Base-by-base conservation (phyloP, 2,113 vertebrate genomes). In the Atlantisia rogersi region DNA sequence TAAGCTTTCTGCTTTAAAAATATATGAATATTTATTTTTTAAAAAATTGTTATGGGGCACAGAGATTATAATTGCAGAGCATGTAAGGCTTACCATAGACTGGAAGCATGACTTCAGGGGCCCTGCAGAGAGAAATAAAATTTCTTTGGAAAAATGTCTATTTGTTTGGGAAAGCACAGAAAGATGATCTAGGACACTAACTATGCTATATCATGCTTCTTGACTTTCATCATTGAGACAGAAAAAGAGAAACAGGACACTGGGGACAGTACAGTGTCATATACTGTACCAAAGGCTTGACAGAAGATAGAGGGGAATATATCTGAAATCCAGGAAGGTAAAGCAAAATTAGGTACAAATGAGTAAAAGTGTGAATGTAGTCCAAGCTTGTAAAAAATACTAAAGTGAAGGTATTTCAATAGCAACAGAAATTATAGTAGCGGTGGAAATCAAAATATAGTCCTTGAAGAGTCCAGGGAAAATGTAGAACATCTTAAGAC, bases 171-270 rank as follows among this genome's bases (percentile, higher is more conserved):
- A 15, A 86, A 86, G 15, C 14, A 42, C 12, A 81, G 9, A 59
- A 8, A 52, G 8, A 24, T 75, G 15, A 60, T 81, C 5, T 80
- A 86, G 21, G 15, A 24, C 4, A 11, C 31, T 46, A 48, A 73
- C 12, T 48, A 17, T 24, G 5, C 6, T 0, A 0, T 56, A 15
- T 35, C 15, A 46, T 11, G 10, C 9, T 65, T 76, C 64, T 74
- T 46, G 37, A 11, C 11, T 83, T 86, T 81, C 39, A 31, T 4
- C 69, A 3, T 12, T 48, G 12, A 59, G 22, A 58, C 12, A 74
- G 17, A 64, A 50, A 85, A 71, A 52, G 10, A 9, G 17, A 76
- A 78, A 31, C 0, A 5, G 11, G 29, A 17, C 7, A 14, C 10
- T 58, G 25, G 5, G 25, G 25, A 82, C 22, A 26, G 24, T 26